Conservation (phyloP, 2,888 invertebrate species). For the Dilophus febrilis region DNA sequence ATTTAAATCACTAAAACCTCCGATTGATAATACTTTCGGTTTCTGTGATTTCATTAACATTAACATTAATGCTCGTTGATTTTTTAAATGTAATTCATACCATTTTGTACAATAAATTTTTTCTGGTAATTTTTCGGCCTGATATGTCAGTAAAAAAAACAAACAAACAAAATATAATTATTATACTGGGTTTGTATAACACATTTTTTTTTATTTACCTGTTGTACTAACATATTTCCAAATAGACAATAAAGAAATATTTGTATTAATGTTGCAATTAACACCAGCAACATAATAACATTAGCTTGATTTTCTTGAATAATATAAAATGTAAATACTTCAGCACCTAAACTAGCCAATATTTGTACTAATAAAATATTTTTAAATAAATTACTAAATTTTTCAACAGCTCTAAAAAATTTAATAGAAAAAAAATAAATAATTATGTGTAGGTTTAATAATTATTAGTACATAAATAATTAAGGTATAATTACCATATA, state of each 20-base stretch:
- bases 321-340: conserved; percentile 1
- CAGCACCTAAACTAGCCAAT: neutral
- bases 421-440: neutral
- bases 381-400: neutral
- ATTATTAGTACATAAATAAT: neutral
- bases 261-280: neutral
- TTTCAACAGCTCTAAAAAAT: neutral
- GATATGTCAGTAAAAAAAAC: too few species aligned
- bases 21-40: neutral
- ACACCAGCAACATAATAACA: neutral
- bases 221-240: neutral
- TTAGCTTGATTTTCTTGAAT: neutral
- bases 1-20: neutral
- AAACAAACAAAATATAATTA: neutral
- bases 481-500: too few species aligned
- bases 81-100: neutral
- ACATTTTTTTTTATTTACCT: neutral
- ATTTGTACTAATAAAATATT: neutral
- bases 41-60: neutral
- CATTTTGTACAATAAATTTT: neutral
- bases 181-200: neutral
- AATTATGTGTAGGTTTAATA: neutral
- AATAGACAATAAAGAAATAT: conserved; percentile 1
- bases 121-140: neutral
- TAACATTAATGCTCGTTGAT: neutral